Evolutionary conservation across 2,888 invertebrate species (phyloP), one percentile per base, ranked within the genome.

Genomic region (Himalopsyche anomala): DNA sequence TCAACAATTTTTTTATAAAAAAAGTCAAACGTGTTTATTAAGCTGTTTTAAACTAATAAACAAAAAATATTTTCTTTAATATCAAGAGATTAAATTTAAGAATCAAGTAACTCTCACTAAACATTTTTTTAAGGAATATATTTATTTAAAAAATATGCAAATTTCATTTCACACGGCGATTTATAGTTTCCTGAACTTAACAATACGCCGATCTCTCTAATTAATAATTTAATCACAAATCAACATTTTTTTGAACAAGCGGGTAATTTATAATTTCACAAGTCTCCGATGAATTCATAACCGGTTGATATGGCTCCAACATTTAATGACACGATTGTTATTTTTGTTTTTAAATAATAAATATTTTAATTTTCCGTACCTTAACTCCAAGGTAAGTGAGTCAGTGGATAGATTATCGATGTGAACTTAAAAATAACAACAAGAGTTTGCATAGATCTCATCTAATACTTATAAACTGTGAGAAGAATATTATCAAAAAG

Each of bases 311-410:
- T 74, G 4, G 5, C 1, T 12, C 28, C 36, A 8, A 74, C 3
- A 74, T 28, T 36, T 38, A 74, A 74, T 74, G 9, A 74, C 36
- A 74, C 36, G 15, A 74, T 74, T 74, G 74, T 36, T 74, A 74
- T 74, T 74, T 36, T 38, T 2, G 38, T 74, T 74, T 28, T 36
- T 74, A 36, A 8, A 6, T 62, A 8, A 11, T 56, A 5, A 19
- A 19, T 62, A 28, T 28, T 62, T 62, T 62, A 28, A 51, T 28
- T 6, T 28, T 11, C 4, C 5, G 19, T 51, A 15, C 28, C 28
- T 28, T 62, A 38, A 36, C 28, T 12, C 8, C 74, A 74, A 74
- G 74, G 74, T 74, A 36, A 74, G 15, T 74, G 69, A 36, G 36
- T 2, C 5, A 38, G 38, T 36, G 74, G 12, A 38, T 15, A 15